phyloP scores from a whole-genome alignment of 2,888 invertebrate species.

The Drosophila neotestacea region DNA sequence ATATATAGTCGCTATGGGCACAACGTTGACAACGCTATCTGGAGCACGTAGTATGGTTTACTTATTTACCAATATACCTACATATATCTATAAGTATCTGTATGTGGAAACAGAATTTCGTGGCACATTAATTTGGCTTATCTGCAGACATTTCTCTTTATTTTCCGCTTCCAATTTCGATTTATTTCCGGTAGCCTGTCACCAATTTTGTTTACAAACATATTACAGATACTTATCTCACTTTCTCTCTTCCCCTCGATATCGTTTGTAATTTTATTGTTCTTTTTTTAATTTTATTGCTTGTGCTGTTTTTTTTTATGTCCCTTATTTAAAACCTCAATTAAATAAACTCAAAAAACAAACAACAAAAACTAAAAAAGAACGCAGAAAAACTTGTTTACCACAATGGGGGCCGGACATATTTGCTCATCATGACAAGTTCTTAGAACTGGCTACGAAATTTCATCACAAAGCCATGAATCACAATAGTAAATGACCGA shows the following conservation, averaged over 20 bases:
- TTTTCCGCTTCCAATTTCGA: constrained; percentile 6
- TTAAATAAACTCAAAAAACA: constrained; percentile 12
- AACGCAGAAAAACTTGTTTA: constrained; percentile 66
- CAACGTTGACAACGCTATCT: constrained; percentile 38
- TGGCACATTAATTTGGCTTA: constrained; percentile 43
- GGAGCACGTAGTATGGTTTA: constrained; percentile 34
- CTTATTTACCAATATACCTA: constrained; percentile 3
- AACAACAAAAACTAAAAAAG: constrained; percentile 12
- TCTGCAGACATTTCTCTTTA: constrained; percentile 29
- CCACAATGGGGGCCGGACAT: constrained; percentile 44
- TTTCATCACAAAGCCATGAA: constrained; percentile 66
- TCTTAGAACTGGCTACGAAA: constrained; percentile 58
- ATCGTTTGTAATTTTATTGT: constrained; percentile 9
- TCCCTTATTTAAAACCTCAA: constrained; percentile 28
- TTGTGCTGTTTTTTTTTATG: constrained; percentile 32
- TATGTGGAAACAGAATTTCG: constrained; percentile 26
- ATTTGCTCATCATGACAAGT: constrained; percentile 59
- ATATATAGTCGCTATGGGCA: constrained; percentile 30
- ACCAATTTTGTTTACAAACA: constrained; percentile 46
- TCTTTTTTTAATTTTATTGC: constrained; percentile 3
- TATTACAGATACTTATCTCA: constrained; percentile 43
- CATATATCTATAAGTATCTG: neutral
- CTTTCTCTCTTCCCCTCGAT: constrained; percentile 18
- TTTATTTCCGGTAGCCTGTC: constrained; percentile 56
- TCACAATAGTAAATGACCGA: constrained; percentile 41